Evolutionary conservation across 2,797 vertebrate genomes (phyloP), one percentile per base, ranked within the genome.

Genomic region (Odontamblyopus rebecca): DNA sequence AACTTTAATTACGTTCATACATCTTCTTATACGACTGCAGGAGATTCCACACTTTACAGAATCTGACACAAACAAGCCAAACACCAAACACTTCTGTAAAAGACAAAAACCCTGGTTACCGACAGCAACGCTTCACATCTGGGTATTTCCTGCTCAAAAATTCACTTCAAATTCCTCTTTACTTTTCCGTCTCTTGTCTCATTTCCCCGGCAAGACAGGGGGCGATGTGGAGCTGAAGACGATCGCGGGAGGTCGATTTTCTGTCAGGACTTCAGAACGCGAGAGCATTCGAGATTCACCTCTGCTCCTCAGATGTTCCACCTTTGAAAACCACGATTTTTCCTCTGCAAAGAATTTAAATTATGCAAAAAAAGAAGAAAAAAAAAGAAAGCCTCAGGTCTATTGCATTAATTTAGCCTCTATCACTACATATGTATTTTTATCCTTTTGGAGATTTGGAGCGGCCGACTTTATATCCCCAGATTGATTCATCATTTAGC

Each of bases 221-320:
- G 53, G 35, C 77, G 81, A 80, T 72, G 74, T 60, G 80, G 70
- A 76, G 81, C 79, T 82, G 84, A 71, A 85, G 85, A 72, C 15
- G 32, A 56, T 79, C 63, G 66, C 77, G 68, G 78, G 84, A 88
- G 85, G 79, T 63, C 50, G 26, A 35, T 71, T 85, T 84, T 76
- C 74, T 88, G 81, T 83, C 82, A 84, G 82, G 76, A 86, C 87
- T 85, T 88, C 85, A 88, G 71, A 85, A 83, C 79, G 67, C 53
- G 68, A 82, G 75, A 74, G 61, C 84, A 87, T 89, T 85, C 86
- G 88, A 89, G 86, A 89, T 90, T 89, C 80, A 91, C 88, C 66
- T 1, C 69, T 65, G 74, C 69, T 70, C 78, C 80, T 86, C 82
- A 85, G 85, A 89, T 88, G 80, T 81, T 65, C 78, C 79, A 56